Evolutionary conservation across 2,797 vertebrate genomes (phyloP).

Genomic region (Potorous gilbertii): DNA sequence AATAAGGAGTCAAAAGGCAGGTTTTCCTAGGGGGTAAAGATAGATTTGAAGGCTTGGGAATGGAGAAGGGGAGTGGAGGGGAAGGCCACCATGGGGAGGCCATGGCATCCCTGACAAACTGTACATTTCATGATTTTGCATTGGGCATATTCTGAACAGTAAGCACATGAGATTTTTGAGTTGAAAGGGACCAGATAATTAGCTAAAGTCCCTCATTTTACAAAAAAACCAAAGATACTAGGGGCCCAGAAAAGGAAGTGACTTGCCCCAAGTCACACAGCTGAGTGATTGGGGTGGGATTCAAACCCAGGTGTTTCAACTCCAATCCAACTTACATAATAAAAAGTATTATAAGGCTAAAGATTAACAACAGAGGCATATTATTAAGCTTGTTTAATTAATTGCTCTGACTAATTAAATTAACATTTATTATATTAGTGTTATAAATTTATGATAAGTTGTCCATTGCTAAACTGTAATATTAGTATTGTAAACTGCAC

Average conservation of each 20-base stretch:
- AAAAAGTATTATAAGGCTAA: not conserved
- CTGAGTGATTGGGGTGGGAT: not conserved
- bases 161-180: not conserved
- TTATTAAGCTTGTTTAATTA: not conserved
- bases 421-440: not conserved
- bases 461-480: not conserved
- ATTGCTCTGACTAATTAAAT: not conserved
- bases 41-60: not conserved
- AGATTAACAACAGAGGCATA: not conserved
- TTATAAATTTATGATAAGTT: not conserved
- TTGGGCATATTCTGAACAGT: not conserved
- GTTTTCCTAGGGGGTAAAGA: not conserved
- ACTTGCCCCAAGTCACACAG: not conserved
- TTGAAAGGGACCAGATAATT: not conserved
- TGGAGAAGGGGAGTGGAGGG: too few species aligned
- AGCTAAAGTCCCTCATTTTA: not conserved
- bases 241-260: not conserved
- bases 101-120: not conserved
- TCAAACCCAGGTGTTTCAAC: not conserved
- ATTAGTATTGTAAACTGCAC: not conserved
- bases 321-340: not conserved
- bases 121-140: not conserved
- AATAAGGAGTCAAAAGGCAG: not conserved
- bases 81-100: not conserved
- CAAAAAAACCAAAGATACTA: too few species aligned